These are phyloP conservation scores for Lasioglossum calceatum DNA, from an alignment of 2,888 invertebrate species.

Conservation along the genomic window DNA sequence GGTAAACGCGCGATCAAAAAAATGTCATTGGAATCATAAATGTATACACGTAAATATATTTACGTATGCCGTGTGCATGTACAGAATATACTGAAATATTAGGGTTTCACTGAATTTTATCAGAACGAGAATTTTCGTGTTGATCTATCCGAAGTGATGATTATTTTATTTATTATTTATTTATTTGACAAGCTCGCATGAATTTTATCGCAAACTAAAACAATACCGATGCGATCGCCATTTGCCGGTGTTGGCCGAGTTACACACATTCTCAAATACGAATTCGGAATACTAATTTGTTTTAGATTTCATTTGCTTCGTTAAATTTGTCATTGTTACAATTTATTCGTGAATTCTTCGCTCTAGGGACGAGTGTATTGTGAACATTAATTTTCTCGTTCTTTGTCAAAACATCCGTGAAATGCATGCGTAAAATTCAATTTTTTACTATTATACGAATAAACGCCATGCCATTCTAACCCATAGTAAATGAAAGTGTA, in stretches of 20 bases:
- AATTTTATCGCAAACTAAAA: slow-evolving; percentile 7
- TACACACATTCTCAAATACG: slow-evolving; percentile 18
- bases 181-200: neutral
- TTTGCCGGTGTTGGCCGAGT: slow-evolving; percentile 49
- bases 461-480: neutral
- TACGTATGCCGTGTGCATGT: too few species aligned
- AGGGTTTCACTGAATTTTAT: neutral
- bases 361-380: neutral
- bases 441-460: neutral
- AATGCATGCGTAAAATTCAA: neutral
- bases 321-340: neutral
- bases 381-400: neutral
- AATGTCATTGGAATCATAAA: neutral
- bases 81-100: neutral
- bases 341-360: neutral
- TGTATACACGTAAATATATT: too few species aligned
- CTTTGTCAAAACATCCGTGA: neutral
- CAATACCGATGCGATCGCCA: slow-evolving; percentile 43
- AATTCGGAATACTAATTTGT: slow-evolving; percentile 20
- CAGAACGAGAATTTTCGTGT: neutral
- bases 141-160: neutral
- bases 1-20: neutral
- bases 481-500: neutral
- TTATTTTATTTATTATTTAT: too few species aligned
- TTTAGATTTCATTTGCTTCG: neutral